Conservation (phyloP, 2,113 vertebrate genomes). For the Aphyosemion australe region DNA sequence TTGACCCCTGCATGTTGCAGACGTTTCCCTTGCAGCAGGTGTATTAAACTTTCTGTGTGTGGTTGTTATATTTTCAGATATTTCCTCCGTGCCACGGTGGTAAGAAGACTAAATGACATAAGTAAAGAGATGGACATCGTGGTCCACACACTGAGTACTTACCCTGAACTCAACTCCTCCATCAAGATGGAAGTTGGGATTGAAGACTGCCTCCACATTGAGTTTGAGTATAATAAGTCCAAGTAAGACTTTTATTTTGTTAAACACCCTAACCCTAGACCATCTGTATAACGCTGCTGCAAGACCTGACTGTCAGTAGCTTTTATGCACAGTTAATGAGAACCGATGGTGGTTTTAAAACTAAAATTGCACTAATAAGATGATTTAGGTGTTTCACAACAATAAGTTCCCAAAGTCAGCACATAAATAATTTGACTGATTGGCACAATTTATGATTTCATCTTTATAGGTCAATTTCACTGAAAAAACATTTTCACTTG, state of each 20-base stretch:
- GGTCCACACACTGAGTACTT: conserved; percentile 93
- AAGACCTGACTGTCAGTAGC: no score
- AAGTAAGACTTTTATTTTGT: conserved; percentile 82
- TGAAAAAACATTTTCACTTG: no score
- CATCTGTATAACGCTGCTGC: no score
- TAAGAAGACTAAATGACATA: conserved; percentile 93
- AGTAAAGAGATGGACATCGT: conserved; percentile 97
- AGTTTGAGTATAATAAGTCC: conserved; percentile 99
- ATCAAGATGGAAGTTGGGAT: conserved; percentile 99
- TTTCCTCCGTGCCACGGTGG: conserved; percentile 94
- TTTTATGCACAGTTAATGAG: no score
- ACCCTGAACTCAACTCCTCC: conserved; percentile 96
- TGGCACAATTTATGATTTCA: no score
- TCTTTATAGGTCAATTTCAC: no score
- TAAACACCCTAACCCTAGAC: background rate
- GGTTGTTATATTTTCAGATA: conserved; percentile 80
- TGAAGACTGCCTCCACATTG: conserved; percentile 98
- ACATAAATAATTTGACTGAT: no score
- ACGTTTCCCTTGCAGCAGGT: background rate
- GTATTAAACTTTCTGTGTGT: background rate
- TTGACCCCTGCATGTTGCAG: background rate
- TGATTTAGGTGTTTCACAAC: no score
- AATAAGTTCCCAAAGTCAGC: no score
- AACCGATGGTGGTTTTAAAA: no score
- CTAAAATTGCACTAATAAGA: no score